These are phyloP conservation scores for Paedocypris micromegethes DNA, from an alignment of 2,797 vertebrate species.

Conservation along the genomic window DNA sequence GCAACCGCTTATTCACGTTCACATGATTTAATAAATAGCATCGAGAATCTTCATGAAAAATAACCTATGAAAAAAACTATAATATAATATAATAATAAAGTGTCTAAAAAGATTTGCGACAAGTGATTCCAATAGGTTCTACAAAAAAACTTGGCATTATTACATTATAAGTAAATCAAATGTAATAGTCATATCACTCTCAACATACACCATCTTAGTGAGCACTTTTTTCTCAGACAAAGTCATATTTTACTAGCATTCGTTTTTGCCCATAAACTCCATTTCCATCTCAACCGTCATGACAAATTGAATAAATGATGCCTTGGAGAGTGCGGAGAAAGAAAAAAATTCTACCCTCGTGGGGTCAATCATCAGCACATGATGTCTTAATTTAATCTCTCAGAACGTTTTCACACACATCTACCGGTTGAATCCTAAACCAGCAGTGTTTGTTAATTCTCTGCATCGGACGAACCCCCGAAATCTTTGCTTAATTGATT, in stretches of 20 bases:
- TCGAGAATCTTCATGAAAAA: no score
- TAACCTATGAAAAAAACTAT: no score
- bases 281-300: slow-evolving; percentile 18
- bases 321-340: slow-evolving; percentile 11
- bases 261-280: slow-evolving; percentile 1
- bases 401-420: slow-evolving; percentile 27
- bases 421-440: slow-evolving; percentile 42
- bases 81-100: no score
- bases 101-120: no score
- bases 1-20: no score
- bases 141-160: no score
- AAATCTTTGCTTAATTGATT: slow-evolving; percentile 57
- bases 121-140: no score
- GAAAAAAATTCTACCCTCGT: slow-evolving; percentile 4
- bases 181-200: no score
- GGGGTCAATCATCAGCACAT: background rate
- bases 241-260: background rate
- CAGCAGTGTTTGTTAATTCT: slow-evolving; percentile 51
- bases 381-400: slow-evolving; percentile 16
- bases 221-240: slow-evolving; percentile 10
- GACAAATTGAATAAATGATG: slow-evolving; percentile 27
- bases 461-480: slow-evolving; percentile 41
- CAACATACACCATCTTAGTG: background rate
- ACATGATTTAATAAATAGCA: no score
- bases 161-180: no score